Conservation (phyloP, 2,888 invertebrate species). For the Tenthredo scrophulariae region DNA sequence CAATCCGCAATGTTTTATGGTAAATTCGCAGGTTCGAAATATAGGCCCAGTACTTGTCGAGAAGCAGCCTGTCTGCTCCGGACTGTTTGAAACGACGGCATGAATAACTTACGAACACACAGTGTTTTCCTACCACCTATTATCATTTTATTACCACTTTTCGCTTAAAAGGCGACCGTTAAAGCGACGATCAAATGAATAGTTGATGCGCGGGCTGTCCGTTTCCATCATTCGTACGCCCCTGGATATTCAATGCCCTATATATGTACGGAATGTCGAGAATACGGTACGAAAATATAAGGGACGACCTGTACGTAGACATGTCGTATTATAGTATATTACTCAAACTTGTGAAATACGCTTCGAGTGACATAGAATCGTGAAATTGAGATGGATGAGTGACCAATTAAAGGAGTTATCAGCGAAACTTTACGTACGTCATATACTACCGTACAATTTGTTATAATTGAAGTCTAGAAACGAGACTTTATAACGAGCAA, state of each 20-base stretch:
- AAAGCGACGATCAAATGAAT: slow-evolving; percentile 52
- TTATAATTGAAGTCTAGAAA: background rate
- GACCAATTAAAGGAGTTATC: background rate
- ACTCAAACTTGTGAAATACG: background rate
- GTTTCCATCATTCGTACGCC: slow-evolving; percentile 20
- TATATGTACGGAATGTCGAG: background rate
- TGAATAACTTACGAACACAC: slow-evolving; percentile 45
- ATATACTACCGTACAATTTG: background rate
- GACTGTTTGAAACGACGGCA: slow-evolving; percentile 43
- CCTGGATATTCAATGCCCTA: background rate
- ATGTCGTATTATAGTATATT: background rate
- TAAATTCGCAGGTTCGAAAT: background rate
- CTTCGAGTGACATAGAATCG: background rate
- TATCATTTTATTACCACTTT: slow-evolving; percentile 52
- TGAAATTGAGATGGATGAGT: slow-evolving; percentile 1
- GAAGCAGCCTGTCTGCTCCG: background rate
- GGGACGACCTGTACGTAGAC: background rate
- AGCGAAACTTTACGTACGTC: background rate
- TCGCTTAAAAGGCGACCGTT: slow-evolving; percentile 38
- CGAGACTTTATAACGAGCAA: background rate
- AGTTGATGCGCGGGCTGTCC: slow-evolving; percentile 37
- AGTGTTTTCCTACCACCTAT: slow-evolving; percentile 44
- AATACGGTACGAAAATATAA: background rate
- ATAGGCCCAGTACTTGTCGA: slow-evolving; percentile 25
- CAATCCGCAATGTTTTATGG: background rate